phyloP scores from a whole-genome alignment of 2,888 invertebrate genomes.

The Conchocele bisecta region DNA sequence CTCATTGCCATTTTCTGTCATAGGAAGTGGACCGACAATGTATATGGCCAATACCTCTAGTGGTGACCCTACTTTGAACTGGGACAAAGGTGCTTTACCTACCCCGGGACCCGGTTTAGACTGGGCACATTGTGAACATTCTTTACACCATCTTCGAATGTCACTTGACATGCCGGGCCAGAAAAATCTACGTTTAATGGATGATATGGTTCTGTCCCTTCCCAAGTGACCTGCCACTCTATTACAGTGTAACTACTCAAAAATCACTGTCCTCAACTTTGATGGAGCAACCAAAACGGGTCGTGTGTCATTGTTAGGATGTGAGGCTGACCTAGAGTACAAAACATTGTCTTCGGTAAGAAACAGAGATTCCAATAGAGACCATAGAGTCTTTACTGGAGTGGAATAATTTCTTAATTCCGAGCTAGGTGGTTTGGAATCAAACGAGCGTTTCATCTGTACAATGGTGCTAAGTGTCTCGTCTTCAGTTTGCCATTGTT shows the following conservation, averaged over 20 bases:
- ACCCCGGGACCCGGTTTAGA: slow-evolving; percentile 4
- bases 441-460: not conserved
- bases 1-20: slow-evolving; percentile 6
- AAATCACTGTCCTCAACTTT: not conserved
- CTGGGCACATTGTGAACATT: not conserved
- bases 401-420: too few species aligned
- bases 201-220: not conserved
- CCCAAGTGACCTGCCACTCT: not conserved
- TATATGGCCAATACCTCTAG: not conserved
- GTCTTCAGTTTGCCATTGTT: not conserved
- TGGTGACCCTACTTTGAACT: not conserved
- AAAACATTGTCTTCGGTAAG: too few species aligned
- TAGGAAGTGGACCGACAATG: slow-evolving; percentile 5
- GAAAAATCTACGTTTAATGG: slow-evolving; percentile 4
- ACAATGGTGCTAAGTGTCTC: not conserved
- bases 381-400: too few species aligned
- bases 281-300: not conserved
- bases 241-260: not conserved
- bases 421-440: not conserved
- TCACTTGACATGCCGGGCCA: not conserved
- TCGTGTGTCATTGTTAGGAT: not conserved
- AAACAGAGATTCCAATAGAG: too few species aligned
- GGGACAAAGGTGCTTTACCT: not conserved
- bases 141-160: not conserved
- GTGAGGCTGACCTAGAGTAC: too few species aligned